Base-by-base conservation (phyloP, 2,113 vertebrate species). In the Typhlomys cinereus region DNA sequence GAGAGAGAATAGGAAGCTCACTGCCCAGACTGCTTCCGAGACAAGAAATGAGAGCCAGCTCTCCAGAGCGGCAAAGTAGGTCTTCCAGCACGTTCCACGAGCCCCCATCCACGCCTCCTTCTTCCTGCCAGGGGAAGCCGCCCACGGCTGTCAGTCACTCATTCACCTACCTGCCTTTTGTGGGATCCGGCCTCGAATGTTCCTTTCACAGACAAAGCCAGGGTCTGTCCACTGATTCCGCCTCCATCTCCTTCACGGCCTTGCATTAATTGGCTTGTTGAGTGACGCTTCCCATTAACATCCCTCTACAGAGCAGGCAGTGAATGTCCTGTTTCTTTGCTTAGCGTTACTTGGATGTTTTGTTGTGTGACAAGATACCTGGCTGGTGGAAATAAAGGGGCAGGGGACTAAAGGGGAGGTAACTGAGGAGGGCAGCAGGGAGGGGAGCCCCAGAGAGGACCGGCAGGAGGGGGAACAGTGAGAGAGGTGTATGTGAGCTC, bases 1-100 rank as follows among this genome's bases (percentile, higher is more conserved):
- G n/a, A 85, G 76, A 75, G 27, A 89, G 36, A 57, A 87, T 50
- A 62, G 50, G 92, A 84, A 90, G 70, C 80, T 92, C 48, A 92
- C 95, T 96, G 73, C 78, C 74, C 85, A 36, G 44, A 81, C 70
- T 48, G 81, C 50, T 93, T 93, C 78, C 88, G 76, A 86, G 90
- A 73, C 91, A 84, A 89, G 80, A 89, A 95, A 91, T 64, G 94
- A 87, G 50, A 87, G 88, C 31, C 64, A 66, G 36, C 73, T 62
- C 0, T 23, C 59, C 50, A 41, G 73, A 92, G 83, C 15, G 3
- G n/a, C 61, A n/a, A 71, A 34, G 46, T 2, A 1, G n/a, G 66
- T 25, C 64, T 90, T 12, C 23, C 6, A 17, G 81, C 14, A 31
- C 50, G 23, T 67, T 52, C 61, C 44, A 27, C 4, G 23, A 27